phyloP scores from a whole-genome alignment of 2,797 vertebrate species.

The Rhabdophis nuchalis region DNA sequence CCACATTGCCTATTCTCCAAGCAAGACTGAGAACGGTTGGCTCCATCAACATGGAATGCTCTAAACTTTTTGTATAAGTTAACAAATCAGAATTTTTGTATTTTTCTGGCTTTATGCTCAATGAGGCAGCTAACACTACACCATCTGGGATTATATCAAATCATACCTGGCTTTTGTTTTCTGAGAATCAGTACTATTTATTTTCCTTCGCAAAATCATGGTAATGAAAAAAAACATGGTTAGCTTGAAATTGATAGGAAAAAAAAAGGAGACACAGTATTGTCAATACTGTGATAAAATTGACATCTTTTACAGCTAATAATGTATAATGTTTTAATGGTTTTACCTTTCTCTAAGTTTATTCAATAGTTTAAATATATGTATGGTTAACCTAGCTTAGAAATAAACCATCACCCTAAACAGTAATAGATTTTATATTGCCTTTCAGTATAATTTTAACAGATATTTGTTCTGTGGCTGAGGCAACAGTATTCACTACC shows the following conservation, averaged over 20 bases:
- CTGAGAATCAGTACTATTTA: not conserved
- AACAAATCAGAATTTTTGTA: not conserved
- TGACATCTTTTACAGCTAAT: not conserved
- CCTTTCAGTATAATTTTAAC: not conserved
- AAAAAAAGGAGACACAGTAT: not conserved
- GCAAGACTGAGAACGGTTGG: not conserved
- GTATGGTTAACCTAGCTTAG: not conserved
- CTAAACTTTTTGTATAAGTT: not conserved
- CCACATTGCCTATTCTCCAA: not conserved
- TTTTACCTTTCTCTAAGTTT: not conserved
- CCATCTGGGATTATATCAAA: not conserved
- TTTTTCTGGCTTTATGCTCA: not conserved
- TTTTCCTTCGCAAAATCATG: not conserved
- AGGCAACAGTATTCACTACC: not conserved
- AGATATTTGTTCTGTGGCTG: not conserved
- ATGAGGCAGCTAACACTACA: not conserved
- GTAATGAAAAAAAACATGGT: not conserved
- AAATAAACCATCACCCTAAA: not conserved
- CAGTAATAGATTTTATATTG: not conserved
- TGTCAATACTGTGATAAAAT: not conserved
- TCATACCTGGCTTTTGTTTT: not conserved
- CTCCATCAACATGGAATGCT: not conserved
- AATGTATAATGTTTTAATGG: not conserved
- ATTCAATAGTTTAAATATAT: not conserved
- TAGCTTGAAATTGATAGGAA: not conserved